Conservation (phyloP, 2,113 vertebrate species). For the Nettapus auritus region DNA sequence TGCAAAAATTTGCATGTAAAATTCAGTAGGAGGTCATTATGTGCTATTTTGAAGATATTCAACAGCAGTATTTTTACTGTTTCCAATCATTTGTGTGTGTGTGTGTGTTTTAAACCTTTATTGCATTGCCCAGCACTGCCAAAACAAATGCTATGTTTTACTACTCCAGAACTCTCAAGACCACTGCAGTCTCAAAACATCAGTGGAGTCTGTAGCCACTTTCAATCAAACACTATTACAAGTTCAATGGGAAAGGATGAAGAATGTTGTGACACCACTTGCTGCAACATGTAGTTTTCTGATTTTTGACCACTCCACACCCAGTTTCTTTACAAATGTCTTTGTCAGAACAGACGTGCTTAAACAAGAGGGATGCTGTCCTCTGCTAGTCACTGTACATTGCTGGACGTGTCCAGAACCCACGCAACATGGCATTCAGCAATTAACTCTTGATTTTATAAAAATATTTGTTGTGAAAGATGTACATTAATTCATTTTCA, state of each 20-base stretch:
- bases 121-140: accelerated
- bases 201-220: neutral
- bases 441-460: neutral
- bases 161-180: neutral
- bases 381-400: accelerated
- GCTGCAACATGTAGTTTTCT: too few species aligned
- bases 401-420: neutral
- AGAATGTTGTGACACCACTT: neutral
- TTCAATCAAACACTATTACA: accelerated
- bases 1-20: neutral
- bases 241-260: neutral
- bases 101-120: neutral
- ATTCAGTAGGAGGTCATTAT: neutral
- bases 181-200: neutral
- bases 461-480: neutral
- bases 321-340: neutral
- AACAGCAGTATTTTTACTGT: neutral
- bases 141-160: neutral
- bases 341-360: neutral
- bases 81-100: too few species aligned
- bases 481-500: neutral
- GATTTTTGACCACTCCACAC: neutral
- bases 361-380: neutral
- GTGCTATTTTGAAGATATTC: neutral
- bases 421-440: neutral